Conservation (phyloP, 2,113 vertebrate genomes). For the Vanacampus margaritifer region DNA sequence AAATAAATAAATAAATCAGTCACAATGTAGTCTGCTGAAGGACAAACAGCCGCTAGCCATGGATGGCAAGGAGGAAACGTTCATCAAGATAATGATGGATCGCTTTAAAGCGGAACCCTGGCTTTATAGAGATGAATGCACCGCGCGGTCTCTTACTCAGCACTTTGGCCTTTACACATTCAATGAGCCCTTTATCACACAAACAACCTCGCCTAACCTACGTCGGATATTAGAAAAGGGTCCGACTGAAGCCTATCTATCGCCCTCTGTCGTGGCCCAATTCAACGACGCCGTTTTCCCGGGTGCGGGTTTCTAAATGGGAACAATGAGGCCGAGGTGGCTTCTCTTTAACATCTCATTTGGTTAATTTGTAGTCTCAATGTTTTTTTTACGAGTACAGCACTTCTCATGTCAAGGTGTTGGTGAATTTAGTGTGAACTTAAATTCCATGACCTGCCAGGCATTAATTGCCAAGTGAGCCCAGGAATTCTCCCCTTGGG, state of each 20-base stretch:
- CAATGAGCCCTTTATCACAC: conserved; percentile 68
- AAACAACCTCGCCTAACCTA: conserved; percentile 62
- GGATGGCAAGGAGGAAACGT: conserved; percentile 59
- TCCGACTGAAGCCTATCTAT: conserved; percentile 76
- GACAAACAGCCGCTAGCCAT: conserved; percentile 59
- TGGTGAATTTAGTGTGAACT: conserved; percentile 99
- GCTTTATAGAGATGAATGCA: conserved; percentile 77
- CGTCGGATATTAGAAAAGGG: conserved; percentile 75
- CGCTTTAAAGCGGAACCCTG: conserved; percentile 73
- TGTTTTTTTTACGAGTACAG: conserved; percentile 71
- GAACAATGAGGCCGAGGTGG: conserved; percentile 37
- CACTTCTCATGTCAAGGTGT: conserved; percentile 97
- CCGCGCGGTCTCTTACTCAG: conserved; percentile 77
- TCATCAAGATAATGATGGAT: conserved; percentile 82
- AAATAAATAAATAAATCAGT: too few species aligned
- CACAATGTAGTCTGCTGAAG: conserved; percentile 58
- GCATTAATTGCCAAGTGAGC: conserved; percentile 99
- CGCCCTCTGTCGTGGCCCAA: conserved; percentile 42
- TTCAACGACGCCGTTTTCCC: neutral
- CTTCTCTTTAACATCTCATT: conserved; percentile 80
- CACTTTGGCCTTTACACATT: conserved; percentile 60
- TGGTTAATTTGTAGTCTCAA: conserved; percentile 89
- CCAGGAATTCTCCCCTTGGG: conserved; percentile 85
- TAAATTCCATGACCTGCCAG: conserved; percentile 99
- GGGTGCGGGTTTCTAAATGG: neutral